These are phyloP conservation scores for Tyrophagus putrescentiae DNA, from an alignment of 1,140 invertebrate species.

Conservation along the genomic window DNA sequence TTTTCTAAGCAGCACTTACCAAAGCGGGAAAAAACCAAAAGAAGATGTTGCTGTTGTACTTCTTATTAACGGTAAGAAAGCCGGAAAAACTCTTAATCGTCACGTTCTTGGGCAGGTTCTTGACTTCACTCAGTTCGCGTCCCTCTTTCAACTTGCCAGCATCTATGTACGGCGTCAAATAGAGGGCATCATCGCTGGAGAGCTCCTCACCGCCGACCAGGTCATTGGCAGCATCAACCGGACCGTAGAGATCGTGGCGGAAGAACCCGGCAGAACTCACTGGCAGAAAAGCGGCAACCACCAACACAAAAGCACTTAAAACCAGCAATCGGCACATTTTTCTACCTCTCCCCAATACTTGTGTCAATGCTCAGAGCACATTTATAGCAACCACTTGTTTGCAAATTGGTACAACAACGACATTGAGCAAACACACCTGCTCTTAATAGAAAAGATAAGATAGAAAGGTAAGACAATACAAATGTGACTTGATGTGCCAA, in stretches of 20 bases:
- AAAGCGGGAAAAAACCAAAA: conserved; percentile 27
- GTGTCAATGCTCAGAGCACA: too few species aligned
- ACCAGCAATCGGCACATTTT: too few species aligned
- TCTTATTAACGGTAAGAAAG: conserved; percentile 26
- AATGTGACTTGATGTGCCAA: too few species aligned
- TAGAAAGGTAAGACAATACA: too few species aligned
- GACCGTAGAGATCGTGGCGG: not conserved
- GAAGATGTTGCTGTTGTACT: conserved; percentile 25
- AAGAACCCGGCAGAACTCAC: not conserved
- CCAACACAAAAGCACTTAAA: too few species aligned
- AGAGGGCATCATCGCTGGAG: conserved; percentile 12
- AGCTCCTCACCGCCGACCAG: not conserved
- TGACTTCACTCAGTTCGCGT: not conserved
- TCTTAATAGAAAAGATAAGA: too few species aligned
- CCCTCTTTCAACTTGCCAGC: not conserved
- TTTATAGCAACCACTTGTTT: too few species aligned
- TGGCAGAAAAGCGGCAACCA: too few species aligned
- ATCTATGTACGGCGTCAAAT: conserved; percentile 18
- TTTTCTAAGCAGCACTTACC: conserved; percentile 18
- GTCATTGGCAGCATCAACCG: not conserved
- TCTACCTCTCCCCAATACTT: too few species aligned
- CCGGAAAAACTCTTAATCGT: conserved; percentile 26
- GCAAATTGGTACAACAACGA: too few species aligned
- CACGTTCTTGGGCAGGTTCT: not conserved
- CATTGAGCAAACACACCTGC: too few species aligned